Base-by-base conservation (phyloP, 2,113 vertebrate species). In the Pampusana beccarii region DNA sequence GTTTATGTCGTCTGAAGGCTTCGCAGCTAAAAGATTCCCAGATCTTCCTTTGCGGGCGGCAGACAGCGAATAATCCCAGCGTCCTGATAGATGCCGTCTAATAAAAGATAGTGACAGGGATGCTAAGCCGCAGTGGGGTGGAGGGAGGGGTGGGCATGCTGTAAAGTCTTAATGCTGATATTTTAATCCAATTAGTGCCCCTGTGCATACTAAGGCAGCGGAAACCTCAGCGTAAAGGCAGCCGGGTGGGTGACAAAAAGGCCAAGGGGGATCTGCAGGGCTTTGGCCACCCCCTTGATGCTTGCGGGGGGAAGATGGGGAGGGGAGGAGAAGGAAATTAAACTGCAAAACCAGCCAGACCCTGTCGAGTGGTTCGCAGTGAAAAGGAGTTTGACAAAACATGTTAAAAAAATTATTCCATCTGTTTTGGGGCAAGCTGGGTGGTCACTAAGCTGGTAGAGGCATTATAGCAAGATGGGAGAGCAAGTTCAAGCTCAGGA, bases 171-270 rank as follows among this genome's bases (percentile, higher is more conserved):
- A 50, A 62, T 8, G 6, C 23, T 70, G 84, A 54, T 69, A 69
- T 40, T 91, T 93, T 89, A 95, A 94, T 73, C 72, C 66, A 95
- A 25, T 94, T 90, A 92, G 81, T 40, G 36, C 8, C 69, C 46
- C 61, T 51, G 18, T 7, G 46, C 2, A 2, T 36, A 84, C 4
- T 26, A 57, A 71, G 48, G 19, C 10, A 51, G 33, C 2, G 75
- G 62, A 56, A 82, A 51, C 13, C 61, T 26, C 73, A 19, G 42
- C 1, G 5, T 25, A n/a, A 67, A 77, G 81, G 65, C 64, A 44
- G 29, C 8, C 3, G 16, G 21, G 10, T 42, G 80, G 57, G 57
- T 13, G 60, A 48, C 13, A 38, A 33, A 29, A 73, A 31, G 28
- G 0, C 2, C 42, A 44, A 23, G 12, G 64, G 16, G 11, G 9